Conservation (phyloP, 2,888 invertebrate genomes). For the Achlya flavicornis region DNA sequence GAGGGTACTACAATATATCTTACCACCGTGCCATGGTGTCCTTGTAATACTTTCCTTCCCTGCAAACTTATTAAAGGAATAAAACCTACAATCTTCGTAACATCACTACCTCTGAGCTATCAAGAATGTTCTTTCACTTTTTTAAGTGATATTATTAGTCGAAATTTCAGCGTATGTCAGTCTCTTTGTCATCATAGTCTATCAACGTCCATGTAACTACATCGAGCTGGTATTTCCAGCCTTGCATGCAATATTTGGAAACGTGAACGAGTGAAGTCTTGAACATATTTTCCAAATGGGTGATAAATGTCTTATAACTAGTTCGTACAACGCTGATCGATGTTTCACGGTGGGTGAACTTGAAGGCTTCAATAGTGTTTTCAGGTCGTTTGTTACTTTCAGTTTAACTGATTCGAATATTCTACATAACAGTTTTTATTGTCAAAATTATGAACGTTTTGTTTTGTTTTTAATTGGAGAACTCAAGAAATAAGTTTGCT, state of each 20-base stretch:
- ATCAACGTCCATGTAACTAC: background rate
- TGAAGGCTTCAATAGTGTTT: background rate
- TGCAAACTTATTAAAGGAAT: no score
- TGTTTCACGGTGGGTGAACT: constrained; percentile 15
- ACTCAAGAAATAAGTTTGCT: no score
- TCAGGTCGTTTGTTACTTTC: background rate
- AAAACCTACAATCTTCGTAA: no score
- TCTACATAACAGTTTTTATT: background rate
- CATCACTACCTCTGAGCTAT: no score
- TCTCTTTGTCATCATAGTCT: background rate
- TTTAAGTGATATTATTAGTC: no score
- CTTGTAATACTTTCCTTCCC: no score
- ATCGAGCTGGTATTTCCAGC: background rate
- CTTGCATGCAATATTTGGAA: constrained; percentile 8
- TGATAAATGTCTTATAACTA: constrained; percentile 15
- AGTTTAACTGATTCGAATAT: background rate
- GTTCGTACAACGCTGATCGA: constrained; percentile 24
- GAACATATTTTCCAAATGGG: constrained; percentile 25
- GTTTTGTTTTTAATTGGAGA: background rate
- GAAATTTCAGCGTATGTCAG: background rate
- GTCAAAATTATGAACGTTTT: background rate
- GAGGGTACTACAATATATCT: no score
- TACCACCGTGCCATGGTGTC: no score
- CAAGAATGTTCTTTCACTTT: no score
- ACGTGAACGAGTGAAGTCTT: constrained; percentile 8